Conservation (phyloP, 2,113 vertebrate genomes). For the Nestor notabilis region DNA sequence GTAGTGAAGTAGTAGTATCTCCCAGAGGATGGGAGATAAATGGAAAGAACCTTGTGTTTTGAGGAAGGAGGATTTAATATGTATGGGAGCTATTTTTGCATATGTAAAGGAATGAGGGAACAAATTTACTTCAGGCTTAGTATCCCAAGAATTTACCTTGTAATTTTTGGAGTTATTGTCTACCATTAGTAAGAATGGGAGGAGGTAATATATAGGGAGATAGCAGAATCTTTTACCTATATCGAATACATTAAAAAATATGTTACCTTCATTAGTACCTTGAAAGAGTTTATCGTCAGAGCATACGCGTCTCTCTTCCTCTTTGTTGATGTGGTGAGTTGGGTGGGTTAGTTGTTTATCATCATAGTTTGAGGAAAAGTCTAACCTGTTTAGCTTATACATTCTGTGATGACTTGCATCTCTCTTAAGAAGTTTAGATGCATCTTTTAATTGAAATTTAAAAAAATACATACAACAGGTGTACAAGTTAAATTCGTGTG, state of each 20-base stretch:
- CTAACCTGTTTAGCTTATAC: background rate
- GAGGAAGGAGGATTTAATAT: background rate
- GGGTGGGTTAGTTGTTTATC: background rate
- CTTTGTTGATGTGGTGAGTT: background rate
- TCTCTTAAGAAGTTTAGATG: background rate
- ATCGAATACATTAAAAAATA: background rate
- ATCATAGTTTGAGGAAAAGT: background rate
- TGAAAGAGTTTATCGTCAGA: background rate
- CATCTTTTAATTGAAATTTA: background rate
- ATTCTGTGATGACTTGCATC: background rate
- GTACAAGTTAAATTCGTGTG: background rate
- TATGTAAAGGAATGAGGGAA: background rate
- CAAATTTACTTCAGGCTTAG: background rate
- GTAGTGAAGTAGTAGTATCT: no score
- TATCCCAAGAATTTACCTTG: background rate
- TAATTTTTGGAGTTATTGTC: background rate
- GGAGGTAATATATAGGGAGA: background rate
- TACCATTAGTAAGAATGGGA: background rate
- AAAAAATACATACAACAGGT: background rate
- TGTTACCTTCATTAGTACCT: background rate
- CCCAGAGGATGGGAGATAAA: background rate
- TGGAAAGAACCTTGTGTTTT: background rate
- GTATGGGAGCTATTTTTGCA: background rate
- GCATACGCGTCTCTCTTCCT: accelerated
- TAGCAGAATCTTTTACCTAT: background rate